Percentiles rank a stretch among this genome's conserved stretches.
phyloP scores from a whole-genome alignment of 2,797 vertebrate species.

The Zalophus californianus region DNA sequence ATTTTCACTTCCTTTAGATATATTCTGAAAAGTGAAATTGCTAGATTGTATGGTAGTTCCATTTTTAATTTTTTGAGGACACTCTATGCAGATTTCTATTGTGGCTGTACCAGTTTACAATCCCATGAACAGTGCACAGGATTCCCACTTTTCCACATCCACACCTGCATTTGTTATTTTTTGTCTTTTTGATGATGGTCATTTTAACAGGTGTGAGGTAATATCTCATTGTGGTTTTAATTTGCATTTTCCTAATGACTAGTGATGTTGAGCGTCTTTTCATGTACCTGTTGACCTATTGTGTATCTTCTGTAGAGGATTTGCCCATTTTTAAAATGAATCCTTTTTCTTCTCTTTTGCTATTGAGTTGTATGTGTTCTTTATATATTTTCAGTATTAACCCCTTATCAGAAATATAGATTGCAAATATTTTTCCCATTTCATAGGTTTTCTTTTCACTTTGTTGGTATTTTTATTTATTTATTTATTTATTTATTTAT shows the following conservation, averaged over 20 bases:
- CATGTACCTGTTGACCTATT: not conserved
- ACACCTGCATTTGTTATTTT: not conserved
- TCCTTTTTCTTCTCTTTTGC: not conserved
- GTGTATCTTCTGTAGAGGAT: not conserved
- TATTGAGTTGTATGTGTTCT: not conserved
- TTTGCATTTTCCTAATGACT: not conserved
- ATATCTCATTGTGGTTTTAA: not conserved
- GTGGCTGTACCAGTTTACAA: not conserved
- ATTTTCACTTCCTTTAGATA: not conserved
- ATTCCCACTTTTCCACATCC: not conserved
- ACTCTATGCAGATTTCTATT: too few species aligned
- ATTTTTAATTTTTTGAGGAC: not conserved
- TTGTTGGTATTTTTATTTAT: not conserved
- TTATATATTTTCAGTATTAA: not conserved
- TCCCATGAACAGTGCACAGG: not conserved
- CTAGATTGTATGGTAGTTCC: not conserved
- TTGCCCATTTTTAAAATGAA: not conserved
- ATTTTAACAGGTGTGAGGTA: not conserved
- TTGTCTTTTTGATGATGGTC: not conserved
- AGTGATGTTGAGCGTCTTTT: not conserved
- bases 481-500: not conserved
- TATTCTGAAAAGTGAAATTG: not conserved
- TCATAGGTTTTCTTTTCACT: not conserved
- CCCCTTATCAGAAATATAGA: not conserved
- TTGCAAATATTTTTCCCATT: not conserved